A percentile compares a stretch with the other conserved stretches of the same genome.
phyloP scores from a whole-genome alignment of 2,888 invertebrate genomes.

The Oligia strigilis region DNA sequence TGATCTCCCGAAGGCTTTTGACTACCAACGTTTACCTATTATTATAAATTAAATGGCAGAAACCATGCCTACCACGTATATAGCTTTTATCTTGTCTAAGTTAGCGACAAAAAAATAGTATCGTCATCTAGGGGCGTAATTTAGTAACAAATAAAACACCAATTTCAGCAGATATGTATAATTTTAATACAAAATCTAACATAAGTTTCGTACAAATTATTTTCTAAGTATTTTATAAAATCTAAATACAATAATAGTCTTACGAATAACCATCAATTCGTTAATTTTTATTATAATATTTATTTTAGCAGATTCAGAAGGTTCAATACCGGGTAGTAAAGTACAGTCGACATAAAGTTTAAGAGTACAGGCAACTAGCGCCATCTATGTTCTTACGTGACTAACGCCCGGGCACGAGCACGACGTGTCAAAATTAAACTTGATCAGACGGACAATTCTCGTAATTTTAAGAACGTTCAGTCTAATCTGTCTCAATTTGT shows the following conservation, averaged over 20 bases:
- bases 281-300: slow-evolving; percentile 37
- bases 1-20: too few relatives aligned
- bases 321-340: background rate
- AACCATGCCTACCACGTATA: too few relatives aligned
- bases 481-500: background rate
- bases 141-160: slow-evolving; percentile 36
- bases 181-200: slow-evolving; percentile 69
- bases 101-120: too few relatives aligned
- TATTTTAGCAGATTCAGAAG: slow-evolving; percentile 38
- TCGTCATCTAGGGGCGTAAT: too few relatives aligned
- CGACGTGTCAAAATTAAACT: background rate
- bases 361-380: slow-evolving; percentile 7
- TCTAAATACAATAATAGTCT: slow-evolving; percentile 61
- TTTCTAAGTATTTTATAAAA: slow-evolving; percentile 62
- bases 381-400: slow-evolving; percentile 2
- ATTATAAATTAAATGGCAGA: too few relatives aligned
- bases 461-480: background rate
- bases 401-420: too few relatives aligned
- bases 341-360: slow-evolving; percentile 20
- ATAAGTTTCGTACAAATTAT: slow-evolving; percentile 68
- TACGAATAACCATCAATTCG: slow-evolving; percentile 61
- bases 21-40: too few relatives aligned
- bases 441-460: background rate
- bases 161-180: slow-evolving; percentile 64
- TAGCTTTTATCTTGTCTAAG: too few relatives aligned